A percentile compares a stretch with the other conserved stretches of the same genome.
Evolutionary conservation across 2,797 vertebrate species (phyloP).

Genomic region (Cottoperca gobio): DNA sequence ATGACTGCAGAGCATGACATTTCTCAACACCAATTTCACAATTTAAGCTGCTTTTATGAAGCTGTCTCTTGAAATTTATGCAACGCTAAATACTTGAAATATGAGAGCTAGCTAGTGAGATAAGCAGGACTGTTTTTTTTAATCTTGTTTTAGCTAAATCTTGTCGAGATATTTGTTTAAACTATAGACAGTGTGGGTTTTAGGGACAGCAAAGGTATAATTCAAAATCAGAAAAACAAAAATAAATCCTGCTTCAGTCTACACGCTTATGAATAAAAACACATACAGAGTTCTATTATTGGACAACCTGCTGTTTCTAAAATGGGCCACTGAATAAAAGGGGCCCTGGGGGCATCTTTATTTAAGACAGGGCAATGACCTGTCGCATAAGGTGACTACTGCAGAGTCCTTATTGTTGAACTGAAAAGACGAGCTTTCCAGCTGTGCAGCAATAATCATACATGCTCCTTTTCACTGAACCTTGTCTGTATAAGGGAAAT

Average conservation of each 20-base stretch:
- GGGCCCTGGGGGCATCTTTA: slow-evolving; percentile 15
- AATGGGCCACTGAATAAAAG: slow-evolving; percentile 17
- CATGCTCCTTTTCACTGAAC: background rate
- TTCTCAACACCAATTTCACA: slow-evolving; percentile 10
- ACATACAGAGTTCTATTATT: slow-evolving; percentile 20
- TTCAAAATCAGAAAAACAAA: background rate
- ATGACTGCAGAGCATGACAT: slow-evolving; percentile 11
- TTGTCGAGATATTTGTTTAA: background rate
- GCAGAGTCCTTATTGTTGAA: background rate
- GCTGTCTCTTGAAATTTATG: background rate
- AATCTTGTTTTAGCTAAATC: background rate
- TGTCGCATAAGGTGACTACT: slow-evolving; percentile 6
- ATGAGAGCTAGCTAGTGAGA: background rate
- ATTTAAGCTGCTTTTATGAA: background rate
- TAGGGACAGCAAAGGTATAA: background rate
- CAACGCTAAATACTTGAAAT: background rate
- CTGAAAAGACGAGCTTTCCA: background rate
- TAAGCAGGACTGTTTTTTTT: background rate
- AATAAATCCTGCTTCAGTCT: background rate
- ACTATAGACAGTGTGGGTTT: background rate
- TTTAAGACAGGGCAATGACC: slow-evolving; percentile 11
- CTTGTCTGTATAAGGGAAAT: background rate
- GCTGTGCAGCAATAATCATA: slow-evolving; percentile 12
- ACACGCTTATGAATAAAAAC: background rate
- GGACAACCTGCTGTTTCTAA: slow-evolving; percentile 25